Evolutionary conservation across 2,888 invertebrate species (phyloP).

Genomic region (Scelioninae gen. 1): DNA sequence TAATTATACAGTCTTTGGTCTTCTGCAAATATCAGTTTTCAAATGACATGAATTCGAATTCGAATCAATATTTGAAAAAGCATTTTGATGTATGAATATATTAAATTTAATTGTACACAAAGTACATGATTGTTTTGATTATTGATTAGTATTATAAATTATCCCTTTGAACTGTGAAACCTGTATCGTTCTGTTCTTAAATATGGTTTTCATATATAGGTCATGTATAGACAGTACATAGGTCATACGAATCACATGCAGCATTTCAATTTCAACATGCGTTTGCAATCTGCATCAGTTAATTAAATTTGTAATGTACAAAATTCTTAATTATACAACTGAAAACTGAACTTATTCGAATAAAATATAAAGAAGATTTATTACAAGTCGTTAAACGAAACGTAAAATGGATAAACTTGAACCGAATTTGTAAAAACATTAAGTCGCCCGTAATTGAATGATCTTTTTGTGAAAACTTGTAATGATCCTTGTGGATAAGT

Average conservation of each 20-base stretch:
- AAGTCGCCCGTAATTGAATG: conserved; percentile 12
- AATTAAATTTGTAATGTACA: no score
- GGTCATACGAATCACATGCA: no score
- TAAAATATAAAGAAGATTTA: conserved; percentile 9
- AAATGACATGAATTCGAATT: neutral
- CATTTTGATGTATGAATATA: neutral
- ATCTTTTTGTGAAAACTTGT: conserved; percentile 8
- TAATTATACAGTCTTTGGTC: neutral
- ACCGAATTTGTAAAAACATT: conserved; percentile 13
- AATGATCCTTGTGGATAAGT: conserved; percentile 33
- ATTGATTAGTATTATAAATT: no score
- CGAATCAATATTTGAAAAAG: neutral
- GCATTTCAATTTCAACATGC: no score
- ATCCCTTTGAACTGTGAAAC: no score
- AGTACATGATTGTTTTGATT: no score
- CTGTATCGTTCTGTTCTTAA: no score
- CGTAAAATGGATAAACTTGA: neutral
- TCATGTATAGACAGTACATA: no score
- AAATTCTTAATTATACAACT: neutral
- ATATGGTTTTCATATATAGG: no score
- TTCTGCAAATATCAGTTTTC: neutral
- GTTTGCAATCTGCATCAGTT: no score
- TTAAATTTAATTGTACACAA: no score
- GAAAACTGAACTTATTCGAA: neutral
- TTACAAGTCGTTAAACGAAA: conserved; percentile 2